These are phyloP conservation scores for Megalonaias nervosa DNA, from an alignment of 1,140 invertebrate species.

Conservation along the genomic window DNA sequence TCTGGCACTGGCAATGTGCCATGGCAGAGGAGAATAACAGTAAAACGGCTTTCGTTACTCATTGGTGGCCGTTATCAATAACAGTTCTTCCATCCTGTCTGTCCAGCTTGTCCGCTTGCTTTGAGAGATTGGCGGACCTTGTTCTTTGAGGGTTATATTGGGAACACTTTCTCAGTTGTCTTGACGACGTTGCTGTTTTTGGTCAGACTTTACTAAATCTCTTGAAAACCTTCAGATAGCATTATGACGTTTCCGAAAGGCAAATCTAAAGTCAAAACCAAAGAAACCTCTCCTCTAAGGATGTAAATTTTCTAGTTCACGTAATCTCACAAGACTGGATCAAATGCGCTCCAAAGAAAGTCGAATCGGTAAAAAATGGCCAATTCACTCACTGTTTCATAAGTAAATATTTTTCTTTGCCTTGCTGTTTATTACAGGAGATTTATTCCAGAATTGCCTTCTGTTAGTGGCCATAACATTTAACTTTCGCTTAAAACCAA, in stretches of 20 bases:
- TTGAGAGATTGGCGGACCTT: slow-evolving; percentile 8
- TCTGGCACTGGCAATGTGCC: slow-evolving; percentile 47
- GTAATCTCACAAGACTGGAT: slow-evolving; percentile 13
- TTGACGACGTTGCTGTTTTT: slow-evolving; percentile 33
- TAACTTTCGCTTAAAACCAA: slow-evolving; percentile 7
- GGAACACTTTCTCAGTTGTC: slow-evolving; percentile 41
- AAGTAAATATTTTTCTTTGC: slow-evolving; percentile 11
- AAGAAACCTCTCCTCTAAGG: slow-evolving; percentile 25
- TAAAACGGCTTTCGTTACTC: not conserved
- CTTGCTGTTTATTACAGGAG: slow-evolving; percentile 15
- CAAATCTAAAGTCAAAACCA: slow-evolving; percentile 19
- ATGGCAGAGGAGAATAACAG: slow-evolving; percentile 34
- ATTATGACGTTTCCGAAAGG: slow-evolving; percentile 1
- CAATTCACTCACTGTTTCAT: not conserved
- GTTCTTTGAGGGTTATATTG: slow-evolving; percentile 26
- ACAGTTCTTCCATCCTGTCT: slow-evolving; percentile 14
- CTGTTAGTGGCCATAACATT: not conserved
- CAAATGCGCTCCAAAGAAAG: slow-evolving; percentile 6
- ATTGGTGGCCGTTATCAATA: slow-evolving; percentile 11
- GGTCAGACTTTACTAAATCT: slow-evolving; percentile 11
- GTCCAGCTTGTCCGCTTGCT: slow-evolving; percentile 8
- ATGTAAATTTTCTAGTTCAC: slow-evolving; percentile 20
- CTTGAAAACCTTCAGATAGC: slow-evolving; percentile 8
- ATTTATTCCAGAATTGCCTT: slow-evolving; percentile 8
- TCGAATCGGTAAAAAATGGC: slow-evolving; percentile 12